These are phyloP conservation scores for Teleogryllus occipitalis DNA, from an alignment of 1,140 invertebrate species.

Conservation along the genomic window DNA sequence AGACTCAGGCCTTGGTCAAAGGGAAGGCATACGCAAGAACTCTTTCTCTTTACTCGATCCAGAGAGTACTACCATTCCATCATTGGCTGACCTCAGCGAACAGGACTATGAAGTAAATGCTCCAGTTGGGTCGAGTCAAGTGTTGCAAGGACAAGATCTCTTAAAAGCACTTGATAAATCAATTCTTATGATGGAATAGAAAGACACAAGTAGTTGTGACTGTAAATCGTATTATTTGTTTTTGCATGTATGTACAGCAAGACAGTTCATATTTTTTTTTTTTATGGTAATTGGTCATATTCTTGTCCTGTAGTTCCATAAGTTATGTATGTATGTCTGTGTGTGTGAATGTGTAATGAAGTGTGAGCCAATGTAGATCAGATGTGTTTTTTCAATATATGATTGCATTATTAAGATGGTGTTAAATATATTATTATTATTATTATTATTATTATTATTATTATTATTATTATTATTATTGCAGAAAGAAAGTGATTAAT, in stretches of 20 bases:
- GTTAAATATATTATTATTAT: too few relatives aligned
- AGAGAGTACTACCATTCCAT: conserved; percentile 35
- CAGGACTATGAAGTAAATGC: conserved; percentile 49
- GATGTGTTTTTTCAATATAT: too few relatives aligned
- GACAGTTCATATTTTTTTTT: background rate
- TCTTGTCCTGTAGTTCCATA: background rate
- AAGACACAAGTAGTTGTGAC: background rate
- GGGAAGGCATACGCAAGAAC: conserved; percentile 30
- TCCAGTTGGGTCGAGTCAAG: conserved; percentile 34
- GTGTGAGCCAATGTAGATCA: too few relatives aligned
- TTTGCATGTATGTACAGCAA: background rate
- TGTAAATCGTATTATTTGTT: background rate
- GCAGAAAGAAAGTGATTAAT: too few relatives aligned
- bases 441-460: too few relatives aligned
- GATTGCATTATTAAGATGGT: too few relatives aligned
- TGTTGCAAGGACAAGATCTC: conserved; percentile 45
- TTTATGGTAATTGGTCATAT: background rate
- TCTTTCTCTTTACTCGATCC: conserved; percentile 37
- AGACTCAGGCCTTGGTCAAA: conserved; percentile 6
- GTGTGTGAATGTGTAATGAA: background rate
- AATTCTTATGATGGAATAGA: background rate
- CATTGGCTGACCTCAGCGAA: conserved; percentile 41
- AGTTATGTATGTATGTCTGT: background rate
- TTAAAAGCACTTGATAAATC: conserved; percentile 40
- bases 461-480: too few relatives aligned